Conservation (phyloP, 2,888 invertebrate genomes). For the Cremastinae sp. region DNA sequence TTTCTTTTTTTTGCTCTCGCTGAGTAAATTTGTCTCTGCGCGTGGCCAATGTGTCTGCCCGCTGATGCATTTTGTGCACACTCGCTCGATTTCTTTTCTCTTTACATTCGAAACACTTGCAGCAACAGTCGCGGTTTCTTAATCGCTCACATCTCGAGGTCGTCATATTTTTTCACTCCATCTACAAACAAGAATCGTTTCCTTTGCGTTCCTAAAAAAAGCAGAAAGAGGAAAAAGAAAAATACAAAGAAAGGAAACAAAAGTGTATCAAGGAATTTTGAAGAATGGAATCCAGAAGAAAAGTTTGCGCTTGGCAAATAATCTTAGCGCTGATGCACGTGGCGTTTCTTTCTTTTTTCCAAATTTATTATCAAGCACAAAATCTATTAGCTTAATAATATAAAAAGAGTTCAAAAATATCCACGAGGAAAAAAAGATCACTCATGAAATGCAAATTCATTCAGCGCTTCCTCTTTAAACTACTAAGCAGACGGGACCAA, state of each 20-base stretch:
- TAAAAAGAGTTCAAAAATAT: neutral
- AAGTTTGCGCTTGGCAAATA: neutral
- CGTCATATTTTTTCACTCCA: conserved; percentile 40
- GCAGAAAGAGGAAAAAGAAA: neutral
- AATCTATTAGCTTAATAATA: neutral
- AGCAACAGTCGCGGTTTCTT: conserved; percentile 30
- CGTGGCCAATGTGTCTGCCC: neutral
- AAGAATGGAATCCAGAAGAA: neutral
- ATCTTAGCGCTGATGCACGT: neutral
- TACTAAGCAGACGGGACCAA: no score
- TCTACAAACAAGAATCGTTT: conserved; percentile 21
- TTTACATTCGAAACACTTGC: conserved; percentile 43
- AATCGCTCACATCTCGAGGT: conserved; percentile 50
- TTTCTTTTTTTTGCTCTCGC: neutral
- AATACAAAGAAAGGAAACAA: neutral
- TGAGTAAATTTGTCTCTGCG: neutral
- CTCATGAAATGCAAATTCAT: no score
- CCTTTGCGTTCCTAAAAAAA: neutral
- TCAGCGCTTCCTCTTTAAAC: no score
- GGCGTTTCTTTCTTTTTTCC: neutral
- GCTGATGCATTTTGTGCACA: neutral
- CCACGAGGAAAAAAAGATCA: no score
- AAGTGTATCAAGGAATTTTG: neutral
- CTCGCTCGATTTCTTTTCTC: conserved; percentile 9
- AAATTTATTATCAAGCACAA: neutral